phyloP scores from a whole-genome alignment of 2,797 vertebrate genomes.

The Gadopsis marmoratus region DNA sequence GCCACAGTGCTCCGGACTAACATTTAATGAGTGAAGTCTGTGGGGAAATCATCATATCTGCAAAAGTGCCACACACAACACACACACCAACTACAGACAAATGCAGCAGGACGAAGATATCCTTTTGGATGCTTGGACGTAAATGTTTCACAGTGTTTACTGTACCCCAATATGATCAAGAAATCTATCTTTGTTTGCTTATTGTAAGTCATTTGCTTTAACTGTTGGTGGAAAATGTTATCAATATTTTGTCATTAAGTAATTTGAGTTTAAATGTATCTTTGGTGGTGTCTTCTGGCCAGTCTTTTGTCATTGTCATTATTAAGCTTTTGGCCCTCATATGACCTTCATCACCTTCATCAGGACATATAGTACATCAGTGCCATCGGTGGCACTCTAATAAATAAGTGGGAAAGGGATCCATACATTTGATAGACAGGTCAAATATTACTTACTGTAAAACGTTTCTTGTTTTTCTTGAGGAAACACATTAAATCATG shows the following conservation, averaged over 20 bases:
- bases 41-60: conserved; percentile 64
- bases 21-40: conserved; percentile 57
- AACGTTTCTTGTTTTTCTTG: not conserved
- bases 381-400: not conserved
- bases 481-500: not conserved
- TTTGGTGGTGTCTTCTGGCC: not conserved
- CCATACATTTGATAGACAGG: not conserved
- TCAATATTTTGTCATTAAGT: not conserved
- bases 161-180: not conserved
- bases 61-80: conserved; percentile 15
- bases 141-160: not conserved
- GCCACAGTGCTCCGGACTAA: conserved; percentile 9
- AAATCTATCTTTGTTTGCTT: not conserved
- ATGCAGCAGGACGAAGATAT: not conserved
- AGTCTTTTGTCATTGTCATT: not conserved
- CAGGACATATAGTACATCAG: not conserved
- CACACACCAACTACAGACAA: not conserved
- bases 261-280: not conserved
- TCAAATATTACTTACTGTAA: not conserved
- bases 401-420: not conserved
- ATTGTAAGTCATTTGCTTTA: not conserved
- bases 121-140: not conserved
- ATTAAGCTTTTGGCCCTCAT: not conserved
- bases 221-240: not conserved
- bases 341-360: not conserved